phyloP scores from a whole-genome alignment of 1,140 invertebrate species.

The Eumeta japonica region DNA sequence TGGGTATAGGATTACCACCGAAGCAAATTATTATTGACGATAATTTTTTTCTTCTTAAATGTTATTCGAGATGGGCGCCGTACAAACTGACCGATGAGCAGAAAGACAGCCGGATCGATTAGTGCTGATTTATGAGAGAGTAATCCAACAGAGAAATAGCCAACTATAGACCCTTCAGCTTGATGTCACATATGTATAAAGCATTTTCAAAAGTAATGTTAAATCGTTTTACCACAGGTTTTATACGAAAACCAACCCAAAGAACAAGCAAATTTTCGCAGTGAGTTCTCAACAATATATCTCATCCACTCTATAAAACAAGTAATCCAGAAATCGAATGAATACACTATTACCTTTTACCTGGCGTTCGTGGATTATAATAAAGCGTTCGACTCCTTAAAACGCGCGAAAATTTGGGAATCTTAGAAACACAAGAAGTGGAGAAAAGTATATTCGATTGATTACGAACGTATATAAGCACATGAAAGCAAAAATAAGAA shows the following conservation, averaged over 20 bases:
- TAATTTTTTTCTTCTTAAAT: too few species aligned
- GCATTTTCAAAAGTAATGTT: slow-evolving; percentile 17
- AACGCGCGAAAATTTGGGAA: slow-evolving; percentile 13
- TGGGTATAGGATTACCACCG: too few species aligned
- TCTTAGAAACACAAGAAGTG: slow-evolving; percentile 10
- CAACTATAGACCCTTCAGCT: slow-evolving; percentile 16
- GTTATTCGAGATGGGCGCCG: too few species aligned
- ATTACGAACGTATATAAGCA: too few species aligned
- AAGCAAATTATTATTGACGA: too few species aligned
- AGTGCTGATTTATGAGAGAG: too few species aligned
- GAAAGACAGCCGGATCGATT: too few species aligned
- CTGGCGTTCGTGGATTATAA: slow-evolving; percentile 15
- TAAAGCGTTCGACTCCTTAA: slow-evolving; percentile 15
- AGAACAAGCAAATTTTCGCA: slow-evolving; percentile 14
- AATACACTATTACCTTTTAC: slow-evolving; percentile 12
- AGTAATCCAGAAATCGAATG: slow-evolving; percentile 13
- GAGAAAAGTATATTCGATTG: slow-evolving; percentile 9
- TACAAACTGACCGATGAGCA: too few species aligned
- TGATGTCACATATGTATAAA: slow-evolving; percentile 17
- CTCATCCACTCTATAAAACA: slow-evolving; percentile 14
- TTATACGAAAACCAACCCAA: too few species aligned
- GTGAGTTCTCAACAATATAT: slow-evolving; percentile 12
- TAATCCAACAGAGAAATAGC: too few species aligned
- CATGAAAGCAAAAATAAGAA: too few species aligned
- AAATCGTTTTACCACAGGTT: slow-evolving; percentile 10